Evolutionary conservation across 2,888 invertebrate genomes (phyloP).

Genomic region (Amiota communis): DNA sequence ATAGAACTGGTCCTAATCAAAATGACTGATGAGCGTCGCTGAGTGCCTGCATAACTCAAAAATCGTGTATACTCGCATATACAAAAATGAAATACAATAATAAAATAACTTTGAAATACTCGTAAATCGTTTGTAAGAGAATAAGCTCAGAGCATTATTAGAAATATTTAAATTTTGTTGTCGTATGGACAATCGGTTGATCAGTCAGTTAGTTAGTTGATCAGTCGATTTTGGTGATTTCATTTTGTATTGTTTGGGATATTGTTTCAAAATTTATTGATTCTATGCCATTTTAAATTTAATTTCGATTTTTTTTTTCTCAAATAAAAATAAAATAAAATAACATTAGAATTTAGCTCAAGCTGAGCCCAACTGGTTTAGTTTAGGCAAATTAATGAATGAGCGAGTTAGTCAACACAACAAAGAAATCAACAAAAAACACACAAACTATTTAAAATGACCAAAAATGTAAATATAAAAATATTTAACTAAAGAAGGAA

Average conservation of each 20-base stretch:
- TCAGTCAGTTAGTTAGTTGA: no score
- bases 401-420: slow-evolving; percentile 20
- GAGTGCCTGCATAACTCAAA: slow-evolving; percentile 30
- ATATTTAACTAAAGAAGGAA: not conserved
- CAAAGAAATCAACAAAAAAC: slow-evolving; percentile 22
- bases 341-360: slow-evolving; percentile 6
- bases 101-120: not conserved
- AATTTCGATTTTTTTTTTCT: not conserved
- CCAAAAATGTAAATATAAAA: no score
- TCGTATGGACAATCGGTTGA: no score
- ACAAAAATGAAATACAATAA: slow-evolving; percentile 3
- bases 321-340: not conserved
- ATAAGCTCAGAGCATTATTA: no score
- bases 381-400: slow-evolving; percentile 44
- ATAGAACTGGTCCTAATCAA: slow-evolving; percentile 50
- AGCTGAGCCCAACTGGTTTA: slow-evolving; percentile 17
- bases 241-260: not conserved
- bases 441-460: slow-evolving; percentile 36
- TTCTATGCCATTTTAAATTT: not conserved
- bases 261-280: no score
- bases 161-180: no score
- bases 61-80: not conserved
- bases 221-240: slow-evolving; percentile 21
- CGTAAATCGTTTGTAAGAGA: no score
- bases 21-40: slow-evolving; percentile 57